A percentile compares a stretch with the other conserved stretches of the same genome.
Conservation (phyloP, 2,888 invertebrate species). For the Alentia gelatinosa region DNA sequence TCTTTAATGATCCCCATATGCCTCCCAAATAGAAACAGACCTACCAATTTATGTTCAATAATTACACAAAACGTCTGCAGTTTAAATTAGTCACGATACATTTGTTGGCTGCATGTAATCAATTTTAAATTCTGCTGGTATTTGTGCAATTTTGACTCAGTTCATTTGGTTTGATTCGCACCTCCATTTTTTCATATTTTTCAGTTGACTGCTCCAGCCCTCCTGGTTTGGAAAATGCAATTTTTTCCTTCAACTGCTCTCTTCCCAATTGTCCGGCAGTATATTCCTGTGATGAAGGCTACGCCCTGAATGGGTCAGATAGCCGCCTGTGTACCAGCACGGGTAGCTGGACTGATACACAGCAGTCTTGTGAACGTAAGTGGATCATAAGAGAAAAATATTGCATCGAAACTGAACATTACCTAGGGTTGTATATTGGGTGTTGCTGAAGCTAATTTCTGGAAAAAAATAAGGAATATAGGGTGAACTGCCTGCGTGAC, state of each 20-base stretch:
- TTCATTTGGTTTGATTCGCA: background rate
- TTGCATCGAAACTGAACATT: too few relatives aligned
- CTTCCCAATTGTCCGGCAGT: background rate
- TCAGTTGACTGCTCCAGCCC: conserved; percentile 25
- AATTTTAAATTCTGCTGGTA: background rate
- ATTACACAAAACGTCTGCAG: too few relatives aligned
- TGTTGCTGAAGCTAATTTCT: too few relatives aligned
- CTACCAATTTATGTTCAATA: too few relatives aligned
- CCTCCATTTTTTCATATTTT: background rate
- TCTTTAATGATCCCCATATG: too few relatives aligned
- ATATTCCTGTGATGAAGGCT: conserved; percentile 17
- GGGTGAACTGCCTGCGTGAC: too few relatives aligned
- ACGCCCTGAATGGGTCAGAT: background rate
- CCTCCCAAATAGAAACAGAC: too few relatives aligned
- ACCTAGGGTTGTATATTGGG: too few relatives aligned
- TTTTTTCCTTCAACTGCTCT: conserved; percentile 23
- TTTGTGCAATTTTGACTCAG: background rate
- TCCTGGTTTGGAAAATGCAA: conserved; percentile 31
- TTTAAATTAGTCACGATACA: too few relatives aligned
- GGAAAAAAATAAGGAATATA: too few relatives aligned
- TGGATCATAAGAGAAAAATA: too few relatives aligned
- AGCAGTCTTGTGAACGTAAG: conserved; percentile 12
- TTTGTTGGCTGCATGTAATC: too few relatives aligned
- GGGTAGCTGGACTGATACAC: background rate
- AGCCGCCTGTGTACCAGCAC: background rate